Evolutionary conservation across 1,140 invertebrate genomes (phyloP), one percentile per base, ranked within the genome.

Genomic region (Saccostrea glomerata): DNA sequence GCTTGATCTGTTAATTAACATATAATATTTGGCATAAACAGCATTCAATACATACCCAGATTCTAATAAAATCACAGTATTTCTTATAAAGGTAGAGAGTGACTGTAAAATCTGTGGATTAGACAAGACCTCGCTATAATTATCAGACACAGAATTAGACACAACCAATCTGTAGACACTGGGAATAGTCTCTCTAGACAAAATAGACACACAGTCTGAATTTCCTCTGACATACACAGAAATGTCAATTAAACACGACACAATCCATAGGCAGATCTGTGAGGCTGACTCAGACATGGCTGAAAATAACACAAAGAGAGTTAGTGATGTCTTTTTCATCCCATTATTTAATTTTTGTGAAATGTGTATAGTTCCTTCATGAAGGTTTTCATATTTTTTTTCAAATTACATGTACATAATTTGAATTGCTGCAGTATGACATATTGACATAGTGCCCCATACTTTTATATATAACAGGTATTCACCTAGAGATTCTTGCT

Each of bases 171-270:
- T 36, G 25, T 77, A 77, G 15, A 77, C 70, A 25, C 25, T 25
- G 2, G 70, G 25, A 0, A 77, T 25, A 2, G 70, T 77, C 30
- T 77, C 70, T 15, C 15, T 15, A 36, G 23, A 77, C 25, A 77
- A 30, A 12, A 36, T 36, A 30, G 70, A 40, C 30, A 77, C 23
- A 77, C 70, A 77, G 9, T 77, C 70, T 17, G 70, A 77, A 77
- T 77, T 30, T 77, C 70, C 70, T 77, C 70, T 77, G 70, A 36
- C 70, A 77, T 77, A 77, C 70, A 77, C 25, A 77, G 70, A 77
- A 77, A 77, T 77, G 70, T 77, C 70, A 30, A 77, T 30, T 25
- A 77, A 30, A 77, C 70, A 77, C 0, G 70, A 77, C 12, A 25
- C 25, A 25, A 77, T 36, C 25, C 23, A 77, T 36, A 30, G 25